These are phyloP conservation scores for Hydropsyche tenuis DNA, from an alignment of 1,140 invertebrate species.

Conservation along the genomic window DNA sequence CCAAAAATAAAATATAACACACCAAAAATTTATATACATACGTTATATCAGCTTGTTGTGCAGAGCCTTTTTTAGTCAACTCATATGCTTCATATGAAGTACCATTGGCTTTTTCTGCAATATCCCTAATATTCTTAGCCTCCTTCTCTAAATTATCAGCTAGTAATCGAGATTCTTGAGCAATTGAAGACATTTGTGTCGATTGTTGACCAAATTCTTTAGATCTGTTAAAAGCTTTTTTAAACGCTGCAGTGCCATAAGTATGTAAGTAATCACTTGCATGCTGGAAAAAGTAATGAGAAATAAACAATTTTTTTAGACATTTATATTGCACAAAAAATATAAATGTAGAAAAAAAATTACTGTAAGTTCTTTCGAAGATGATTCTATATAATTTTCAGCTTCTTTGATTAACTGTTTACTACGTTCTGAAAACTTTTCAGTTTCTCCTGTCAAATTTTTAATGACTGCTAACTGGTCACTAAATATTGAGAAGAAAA, in stretches of 20 bases:
- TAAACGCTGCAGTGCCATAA: conserved; percentile 79
- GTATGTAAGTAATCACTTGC: conserved; percentile 78
- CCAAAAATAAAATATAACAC: no score
- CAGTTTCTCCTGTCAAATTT: conserved; percentile 35
- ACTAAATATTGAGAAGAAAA: conserved; percentile 39
- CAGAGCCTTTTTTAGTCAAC: conserved; percentile 80
- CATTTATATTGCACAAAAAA: conserved; percentile 6
- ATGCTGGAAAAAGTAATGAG: no score
- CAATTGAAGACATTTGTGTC: conserved; percentile 88
- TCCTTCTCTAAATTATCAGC: conserved; percentile 80
- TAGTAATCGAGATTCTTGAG: conserved; percentile 80
- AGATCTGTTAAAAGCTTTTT: conserved; percentile 81
- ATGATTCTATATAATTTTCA: conserved; percentile 49
- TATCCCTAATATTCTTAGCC: conserved; percentile 76
- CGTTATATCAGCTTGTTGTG: conserved; percentile 80
- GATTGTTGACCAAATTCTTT: conserved; percentile 90
- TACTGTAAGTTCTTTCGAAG: conserved; percentile 49
- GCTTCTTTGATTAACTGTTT: conserved; percentile 36
- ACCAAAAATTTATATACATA: no score
- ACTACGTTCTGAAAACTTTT: conserved; percentile 27
- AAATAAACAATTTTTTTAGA: conserved; percentile 24
- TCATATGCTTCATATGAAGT: conserved; percentile 82
- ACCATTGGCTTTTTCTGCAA: conserved; percentile 82
- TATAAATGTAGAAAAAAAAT: conserved; percentile 26
- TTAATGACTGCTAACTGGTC: conserved; percentile 55